These are phyloP conservation scores for Morelia viridis DNA, from an alignment of 2,797 vertebrate genomes.

Conservation along the genomic window DNA sequence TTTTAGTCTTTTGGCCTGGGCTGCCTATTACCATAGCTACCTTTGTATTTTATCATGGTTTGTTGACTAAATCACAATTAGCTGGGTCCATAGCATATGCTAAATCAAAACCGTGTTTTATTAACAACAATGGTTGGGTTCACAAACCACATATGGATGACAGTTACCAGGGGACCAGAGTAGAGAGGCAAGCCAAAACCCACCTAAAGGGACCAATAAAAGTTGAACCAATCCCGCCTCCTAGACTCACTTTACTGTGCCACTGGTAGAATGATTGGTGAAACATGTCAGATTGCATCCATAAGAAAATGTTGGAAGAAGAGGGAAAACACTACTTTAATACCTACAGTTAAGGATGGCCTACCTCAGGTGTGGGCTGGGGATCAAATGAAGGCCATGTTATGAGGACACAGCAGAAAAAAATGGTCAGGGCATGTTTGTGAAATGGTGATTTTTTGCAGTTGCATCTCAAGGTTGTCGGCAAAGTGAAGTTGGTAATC, in stretches of 20 bases:
- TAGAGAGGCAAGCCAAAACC: not conserved
- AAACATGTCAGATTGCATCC: not conserved
- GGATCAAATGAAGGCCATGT: not conserved
- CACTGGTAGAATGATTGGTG: not conserved
- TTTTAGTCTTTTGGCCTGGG: not conserved
- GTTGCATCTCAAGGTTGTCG: not conserved
- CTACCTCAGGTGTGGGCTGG: not conserved
- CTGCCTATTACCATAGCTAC: not conserved
- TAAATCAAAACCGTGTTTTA: not conserved
- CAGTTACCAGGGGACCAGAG: not conserved
- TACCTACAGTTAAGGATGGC: not conserved
- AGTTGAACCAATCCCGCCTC: not conserved
- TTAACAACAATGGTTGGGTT: not conserved
- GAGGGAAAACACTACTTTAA: not conserved
- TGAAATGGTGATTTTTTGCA: not conserved
- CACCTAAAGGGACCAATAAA: not conserved
- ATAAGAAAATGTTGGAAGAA: not conserved
- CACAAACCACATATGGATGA: not conserved
- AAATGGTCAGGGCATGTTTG: not conserved
- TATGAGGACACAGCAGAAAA: not conserved
- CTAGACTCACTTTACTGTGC: not conserved
- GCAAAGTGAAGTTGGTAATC: not conserved
- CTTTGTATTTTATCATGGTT: not conserved
- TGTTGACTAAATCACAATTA: not conserved
- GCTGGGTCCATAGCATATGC: not conserved